Conservation (phyloP, 1,140 invertebrate genomes). For the Diplogasteroides magnus region DNA sequence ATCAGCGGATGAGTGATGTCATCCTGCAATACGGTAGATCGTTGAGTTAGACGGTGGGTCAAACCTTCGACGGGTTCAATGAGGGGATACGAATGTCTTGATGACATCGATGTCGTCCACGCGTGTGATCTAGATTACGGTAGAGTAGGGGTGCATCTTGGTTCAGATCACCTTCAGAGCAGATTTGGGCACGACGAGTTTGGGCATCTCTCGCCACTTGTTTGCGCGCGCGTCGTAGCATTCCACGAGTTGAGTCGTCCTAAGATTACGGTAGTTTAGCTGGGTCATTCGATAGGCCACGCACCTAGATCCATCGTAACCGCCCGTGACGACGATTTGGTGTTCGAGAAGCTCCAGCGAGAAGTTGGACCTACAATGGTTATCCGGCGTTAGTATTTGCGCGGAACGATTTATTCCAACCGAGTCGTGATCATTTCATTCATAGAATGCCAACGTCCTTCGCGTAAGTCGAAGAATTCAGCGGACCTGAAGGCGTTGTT, state of each 20-base stretch:
- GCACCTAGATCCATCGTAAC: background rate
- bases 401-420: background rate
- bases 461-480: background rate
- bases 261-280: background rate
- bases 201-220: background rate
- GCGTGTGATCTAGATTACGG: background rate
- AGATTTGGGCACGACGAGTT: background rate
- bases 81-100: constrained; percentile 1
- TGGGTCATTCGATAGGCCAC: background rate
- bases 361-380: background rate
- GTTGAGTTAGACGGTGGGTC: no score
- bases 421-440: background rate
- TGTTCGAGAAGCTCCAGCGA: background rate
- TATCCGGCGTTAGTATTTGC: background rate
- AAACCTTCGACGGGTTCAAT: no score
- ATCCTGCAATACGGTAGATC: no score
- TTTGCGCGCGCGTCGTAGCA: background rate
- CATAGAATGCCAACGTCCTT: background rate
- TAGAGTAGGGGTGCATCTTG: background rate
- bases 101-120: background rate
- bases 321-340: background rate
- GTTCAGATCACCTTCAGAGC: background rate
- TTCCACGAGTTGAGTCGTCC: background rate
- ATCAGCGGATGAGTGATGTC: no score
- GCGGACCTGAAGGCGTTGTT: background rate